phyloP scores from a whole-genome alignment of 2,888 invertebrate species.

The Stenotaenia linearis region DNA sequence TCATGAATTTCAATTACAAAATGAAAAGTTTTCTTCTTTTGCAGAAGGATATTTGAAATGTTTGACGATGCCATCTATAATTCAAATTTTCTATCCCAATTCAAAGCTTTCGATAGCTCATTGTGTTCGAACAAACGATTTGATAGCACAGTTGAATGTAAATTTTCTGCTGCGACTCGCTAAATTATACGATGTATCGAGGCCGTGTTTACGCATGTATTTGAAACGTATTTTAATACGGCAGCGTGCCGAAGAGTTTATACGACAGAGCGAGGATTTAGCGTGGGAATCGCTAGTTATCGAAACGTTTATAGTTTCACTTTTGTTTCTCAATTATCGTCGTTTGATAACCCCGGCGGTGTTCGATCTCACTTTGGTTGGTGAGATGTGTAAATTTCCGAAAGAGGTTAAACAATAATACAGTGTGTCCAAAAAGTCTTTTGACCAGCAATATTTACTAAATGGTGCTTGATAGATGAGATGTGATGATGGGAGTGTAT shows the following conservation, averaged over 20 bases:
- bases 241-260: neutral
- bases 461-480: no score
- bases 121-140: slow-evolving; percentile 42
- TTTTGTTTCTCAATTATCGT: neutral
- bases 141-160: slow-evolving; percentile 42
- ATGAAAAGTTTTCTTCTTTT: neutral
- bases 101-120: slow-evolving; percentile 36
- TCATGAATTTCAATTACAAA: neutral
- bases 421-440: no score
- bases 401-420: neutral
- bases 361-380: neutral
- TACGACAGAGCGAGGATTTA: neutral
- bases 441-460: no score
- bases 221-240: neutral
- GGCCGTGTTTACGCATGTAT: slow-evolving; percentile 47
- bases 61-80: slow-evolving; percentile 43
- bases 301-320: neutral
- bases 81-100: slow-evolving; percentile 44
- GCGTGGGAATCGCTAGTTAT: neutral
- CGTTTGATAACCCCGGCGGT: neutral
- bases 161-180: slow-evolving; percentile 49
- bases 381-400: neutral
- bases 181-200: slow-evolving; percentile 59
- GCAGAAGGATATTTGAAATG: slow-evolving; percentile 42
- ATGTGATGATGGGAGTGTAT: no score